Conservation (phyloP, 2,113 vertebrate genomes). For the Sakesphorus luctuosus region DNA sequence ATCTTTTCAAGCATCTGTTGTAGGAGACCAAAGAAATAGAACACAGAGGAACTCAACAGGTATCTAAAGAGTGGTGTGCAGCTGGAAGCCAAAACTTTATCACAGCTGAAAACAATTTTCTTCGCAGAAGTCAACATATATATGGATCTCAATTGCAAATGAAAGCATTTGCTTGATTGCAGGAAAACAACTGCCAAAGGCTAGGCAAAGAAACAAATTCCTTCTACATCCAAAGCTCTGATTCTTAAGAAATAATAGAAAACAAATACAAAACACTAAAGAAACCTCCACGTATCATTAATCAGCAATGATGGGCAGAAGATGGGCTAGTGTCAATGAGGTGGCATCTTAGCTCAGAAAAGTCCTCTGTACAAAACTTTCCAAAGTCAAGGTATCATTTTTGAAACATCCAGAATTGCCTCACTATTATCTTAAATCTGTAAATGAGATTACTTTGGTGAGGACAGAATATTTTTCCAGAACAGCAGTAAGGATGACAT, state of each 20-base stretch:
- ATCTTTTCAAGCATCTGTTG: not conserved
- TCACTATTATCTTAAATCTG: not conserved
- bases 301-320: not conserved
- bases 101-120: not conserved
- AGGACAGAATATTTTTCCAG: not conserved
- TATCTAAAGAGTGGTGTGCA: fast-evolving
- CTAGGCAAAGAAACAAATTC: not conserved
- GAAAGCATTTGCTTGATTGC: not conserved
- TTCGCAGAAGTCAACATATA: not conserved
- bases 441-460: not conserved
- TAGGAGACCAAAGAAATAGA: not conserved
- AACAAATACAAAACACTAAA: not conserved
- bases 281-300: not conserved
- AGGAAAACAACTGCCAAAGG: not conserved
- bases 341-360: not conserved
- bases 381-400: not conserved
- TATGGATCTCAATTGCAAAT: not conserved
- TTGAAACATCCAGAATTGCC: not conserved
- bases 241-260: not conserved
- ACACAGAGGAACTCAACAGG: not conserved
- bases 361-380: not conserved
- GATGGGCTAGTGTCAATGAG: not conserved
- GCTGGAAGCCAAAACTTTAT: not conserved
- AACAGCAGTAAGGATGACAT: not conserved
- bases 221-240: not conserved